Percentiles rank a stretch among this genome's conserved stretches.
Evolutionary conservation across 1,140 invertebrate genomes (phyloP).

Genomic region (Latrodectus geometricus): DNA sequence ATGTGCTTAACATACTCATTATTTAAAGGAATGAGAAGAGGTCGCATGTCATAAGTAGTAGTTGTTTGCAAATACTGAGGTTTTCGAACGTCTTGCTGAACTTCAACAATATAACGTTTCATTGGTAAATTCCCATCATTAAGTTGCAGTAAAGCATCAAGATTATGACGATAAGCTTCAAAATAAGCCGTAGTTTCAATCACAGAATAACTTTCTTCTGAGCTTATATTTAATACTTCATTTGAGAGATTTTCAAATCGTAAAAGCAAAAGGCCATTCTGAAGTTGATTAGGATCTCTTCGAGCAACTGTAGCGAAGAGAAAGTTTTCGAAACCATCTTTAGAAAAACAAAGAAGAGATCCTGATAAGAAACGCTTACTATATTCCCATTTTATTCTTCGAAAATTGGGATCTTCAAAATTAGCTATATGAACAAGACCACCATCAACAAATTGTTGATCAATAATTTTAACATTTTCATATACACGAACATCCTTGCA

Average conservation of each 20-base stretch:
- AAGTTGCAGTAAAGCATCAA: conserved; percentile 69
- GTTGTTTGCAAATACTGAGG: conserved; percentile 34
- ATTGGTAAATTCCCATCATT: conserved; percentile 68
- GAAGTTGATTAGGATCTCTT: conserved; percentile 70
- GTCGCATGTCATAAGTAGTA: conserved; percentile 42
- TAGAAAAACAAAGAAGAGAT: conserved; percentile 79
- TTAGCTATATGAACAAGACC: conserved; percentile 25
- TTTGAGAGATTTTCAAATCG: conserved; percentile 40
- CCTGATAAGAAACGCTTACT: conserved; percentile 76
- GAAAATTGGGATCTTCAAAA: conserved; percentile 18
- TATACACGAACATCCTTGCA: conserved; percentile 26
- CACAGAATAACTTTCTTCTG: conserved; percentile 66
- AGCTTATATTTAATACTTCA: conserved; percentile 17
- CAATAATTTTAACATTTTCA: conserved; percentile 22
- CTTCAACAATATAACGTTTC: conserved; percentile 65
- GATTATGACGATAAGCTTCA: conserved; percentile 71
- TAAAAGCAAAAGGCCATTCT: conserved; percentile 66
- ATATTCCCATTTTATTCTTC: conserved; percentile 64
- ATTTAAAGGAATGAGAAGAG: conserved; percentile 59
- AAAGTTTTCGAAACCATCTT: conserved; percentile 76
- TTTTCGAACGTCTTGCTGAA: conserved; percentile 46
- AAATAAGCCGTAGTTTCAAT: conserved; percentile 72
- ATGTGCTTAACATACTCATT: conserved; percentile 29
- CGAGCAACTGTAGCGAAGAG: conserved; percentile 78
- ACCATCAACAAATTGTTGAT: conserved; percentile 30